A percentile compares a stretch with the other conserved stretches of the same genome.
phyloP scores from a whole-genome alignment of 1,140 invertebrate species.

The Orchestia grillus region DNA sequence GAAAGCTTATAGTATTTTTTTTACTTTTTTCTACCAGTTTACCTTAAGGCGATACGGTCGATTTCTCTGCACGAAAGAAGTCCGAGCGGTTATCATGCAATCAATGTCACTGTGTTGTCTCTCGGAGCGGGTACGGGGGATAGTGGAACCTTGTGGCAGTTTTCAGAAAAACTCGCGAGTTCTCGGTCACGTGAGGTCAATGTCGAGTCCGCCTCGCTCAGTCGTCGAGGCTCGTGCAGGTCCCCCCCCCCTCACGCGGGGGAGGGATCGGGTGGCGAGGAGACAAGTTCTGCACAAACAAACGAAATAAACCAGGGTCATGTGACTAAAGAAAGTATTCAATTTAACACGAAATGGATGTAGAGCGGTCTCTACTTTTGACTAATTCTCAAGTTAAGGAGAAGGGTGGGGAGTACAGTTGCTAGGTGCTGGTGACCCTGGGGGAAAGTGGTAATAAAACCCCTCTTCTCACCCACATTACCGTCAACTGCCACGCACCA shows the following conservation, averaged over 20 bases:
- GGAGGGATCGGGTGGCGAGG: too few species aligned
- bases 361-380: too few species aligned
- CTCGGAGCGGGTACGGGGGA: not conserved
- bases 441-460: too few species aligned
- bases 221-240: too few species aligned
- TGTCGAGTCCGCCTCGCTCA: not conserved
- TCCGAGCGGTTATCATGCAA: not conserved
- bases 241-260: too few species aligned
- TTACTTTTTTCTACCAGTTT: not conserved
- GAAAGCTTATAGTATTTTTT: not conserved
- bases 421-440: too few species aligned
- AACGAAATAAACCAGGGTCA: not conserved
- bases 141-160: not conserved
- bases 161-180: slow-evolving; percentile 14
- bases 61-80: not conserved
- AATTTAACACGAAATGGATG: not conserved
- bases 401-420: too few species aligned
- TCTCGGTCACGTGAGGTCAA: not conserved
- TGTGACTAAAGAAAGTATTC: not conserved
- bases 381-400: too few species aligned
- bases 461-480: too few species aligned
- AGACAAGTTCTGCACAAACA: not conserved
- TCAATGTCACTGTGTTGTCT: not conserved
- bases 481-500: not conserved
- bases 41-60: not conserved